phyloP scores from a whole-genome alignment of 2,888 invertebrate genomes.

The Sminthurides aquaticus region DNA sequence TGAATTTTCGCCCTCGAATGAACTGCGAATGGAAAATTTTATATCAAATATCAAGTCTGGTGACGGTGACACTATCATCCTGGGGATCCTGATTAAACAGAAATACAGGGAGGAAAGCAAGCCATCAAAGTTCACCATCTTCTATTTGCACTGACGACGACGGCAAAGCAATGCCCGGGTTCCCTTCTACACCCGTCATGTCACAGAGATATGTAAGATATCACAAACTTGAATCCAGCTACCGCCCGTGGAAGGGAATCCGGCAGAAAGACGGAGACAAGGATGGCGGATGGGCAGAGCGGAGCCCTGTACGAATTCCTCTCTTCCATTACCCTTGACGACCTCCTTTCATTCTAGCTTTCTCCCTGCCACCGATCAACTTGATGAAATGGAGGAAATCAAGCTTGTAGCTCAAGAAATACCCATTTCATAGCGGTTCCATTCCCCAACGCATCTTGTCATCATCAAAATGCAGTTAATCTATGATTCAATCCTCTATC shows the following conservation, averaged over 20 bases:
- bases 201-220: too few species aligned
- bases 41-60: conserved; percentile 41
- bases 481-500: background rate
- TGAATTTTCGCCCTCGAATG: conserved; percentile 43
- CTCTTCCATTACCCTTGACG: too few species aligned
- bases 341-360: too few species aligned
- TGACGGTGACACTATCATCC: conserved; percentile 30
- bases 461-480: background rate
- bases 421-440: background rate
- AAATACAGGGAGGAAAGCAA: conserved; percentile 12
- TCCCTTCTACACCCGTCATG: too few species aligned
- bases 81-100: conserved; percentile 28
- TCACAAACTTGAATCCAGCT: too few species aligned
- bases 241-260: too few species aligned
- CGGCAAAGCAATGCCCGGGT: too few species aligned
- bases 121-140: conserved; percentile 9
- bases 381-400: background rate
- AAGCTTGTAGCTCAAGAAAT: background rate
- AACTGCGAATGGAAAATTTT: conserved; percentile 42
- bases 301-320: too few species aligned
- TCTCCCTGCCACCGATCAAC: background rate
- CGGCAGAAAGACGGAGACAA: too few species aligned
- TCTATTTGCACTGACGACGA: conserved; percentile 21
- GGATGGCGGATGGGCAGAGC: too few species aligned
- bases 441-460: background rate